These are phyloP conservation scores for Luscinia megarhynchos DNA, from an alignment of 2,797 vertebrate genomes.

Conservation along the genomic window DNA sequence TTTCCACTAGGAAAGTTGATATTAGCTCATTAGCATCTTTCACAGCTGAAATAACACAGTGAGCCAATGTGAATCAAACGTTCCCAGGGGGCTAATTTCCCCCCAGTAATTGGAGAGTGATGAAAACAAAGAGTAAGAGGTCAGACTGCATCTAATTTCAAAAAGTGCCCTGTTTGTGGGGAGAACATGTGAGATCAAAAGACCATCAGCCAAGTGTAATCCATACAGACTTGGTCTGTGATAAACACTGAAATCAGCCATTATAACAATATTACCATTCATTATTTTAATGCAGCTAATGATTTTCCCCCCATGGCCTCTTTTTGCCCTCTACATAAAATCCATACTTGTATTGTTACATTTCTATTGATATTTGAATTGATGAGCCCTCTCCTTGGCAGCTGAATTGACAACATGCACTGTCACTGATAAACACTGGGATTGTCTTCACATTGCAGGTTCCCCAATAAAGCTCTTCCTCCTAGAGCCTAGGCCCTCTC, in stretches of 20 bases:
- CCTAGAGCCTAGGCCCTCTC: neutral
- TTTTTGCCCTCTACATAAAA: neutral
- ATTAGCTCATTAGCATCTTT: constrained; percentile 72
- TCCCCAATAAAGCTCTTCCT: neutral
- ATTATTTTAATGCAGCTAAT: neutral
- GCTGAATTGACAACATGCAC: neutral
- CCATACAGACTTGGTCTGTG: neutral
- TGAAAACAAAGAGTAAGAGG: constrained; percentile 65
- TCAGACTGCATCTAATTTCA: constrained; percentile 51
- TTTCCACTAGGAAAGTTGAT: constrained; percentile 57
- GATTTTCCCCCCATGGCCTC: neutral
- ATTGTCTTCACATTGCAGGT: neutral
- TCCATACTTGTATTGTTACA: neutral
- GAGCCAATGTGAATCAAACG: constrained; percentile 20
- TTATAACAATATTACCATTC: neutral
- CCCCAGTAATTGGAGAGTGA: constrained; percentile 56
- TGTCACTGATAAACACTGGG: neutral
- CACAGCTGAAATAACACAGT: constrained; percentile 72
- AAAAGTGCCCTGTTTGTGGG: neutral
- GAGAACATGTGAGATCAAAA: constrained; percentile 42
- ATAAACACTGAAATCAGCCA: neutral
- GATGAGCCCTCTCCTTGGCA: neutral
- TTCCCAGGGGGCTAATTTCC: constrained; percentile 61
- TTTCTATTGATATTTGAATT: neutral
- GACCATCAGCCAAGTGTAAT: neutral